phyloP scores from a whole-genome alignment of 2,888 invertebrate genomes.

The Amiota communis region DNA sequence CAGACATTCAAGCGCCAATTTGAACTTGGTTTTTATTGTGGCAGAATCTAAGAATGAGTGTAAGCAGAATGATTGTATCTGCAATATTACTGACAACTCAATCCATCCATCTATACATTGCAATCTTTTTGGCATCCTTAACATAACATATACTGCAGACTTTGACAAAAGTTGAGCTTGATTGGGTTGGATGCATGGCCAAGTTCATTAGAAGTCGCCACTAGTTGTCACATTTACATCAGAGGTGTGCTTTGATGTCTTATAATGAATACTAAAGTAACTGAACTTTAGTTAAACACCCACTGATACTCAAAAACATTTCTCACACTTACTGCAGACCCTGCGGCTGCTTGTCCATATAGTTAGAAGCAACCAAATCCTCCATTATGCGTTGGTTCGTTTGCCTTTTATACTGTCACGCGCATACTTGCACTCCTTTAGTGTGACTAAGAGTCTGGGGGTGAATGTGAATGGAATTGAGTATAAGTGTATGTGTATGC shows the following conservation, averaged over 20 bases:
- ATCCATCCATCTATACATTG: no score
- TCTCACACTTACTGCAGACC: neutral
- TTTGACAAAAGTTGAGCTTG: neutral
- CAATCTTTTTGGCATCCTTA: neutral
- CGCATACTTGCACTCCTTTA: neutral
- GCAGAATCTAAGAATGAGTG: no score
- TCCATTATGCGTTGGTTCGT: neutral
- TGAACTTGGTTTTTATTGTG: conserved; percentile 41
- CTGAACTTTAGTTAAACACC: conserved; percentile 42
- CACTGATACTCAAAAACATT: neutral
- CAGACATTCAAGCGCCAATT: conserved; percentile 65
- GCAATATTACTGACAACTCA: no score
- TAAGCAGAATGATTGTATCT: no score
- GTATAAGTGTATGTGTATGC: conserved; percentile 26
- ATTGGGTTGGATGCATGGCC: neutral
- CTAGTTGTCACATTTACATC: no score
- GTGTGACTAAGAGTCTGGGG: conserved; percentile 25
- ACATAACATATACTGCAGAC: neutral
- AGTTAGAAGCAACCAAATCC: neutral
- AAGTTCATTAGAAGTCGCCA: no score
- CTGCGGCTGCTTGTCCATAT: neutral
- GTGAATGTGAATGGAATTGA: conserved; percentile 25
- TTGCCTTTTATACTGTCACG: neutral
- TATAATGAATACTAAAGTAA: conserved; percentile 31
- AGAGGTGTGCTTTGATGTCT: no score